Evolutionary conservation across 1,140 invertebrate species (phyloP), one percentile per base, ranked within the genome.

Genomic region (Delia radicum): DNA sequence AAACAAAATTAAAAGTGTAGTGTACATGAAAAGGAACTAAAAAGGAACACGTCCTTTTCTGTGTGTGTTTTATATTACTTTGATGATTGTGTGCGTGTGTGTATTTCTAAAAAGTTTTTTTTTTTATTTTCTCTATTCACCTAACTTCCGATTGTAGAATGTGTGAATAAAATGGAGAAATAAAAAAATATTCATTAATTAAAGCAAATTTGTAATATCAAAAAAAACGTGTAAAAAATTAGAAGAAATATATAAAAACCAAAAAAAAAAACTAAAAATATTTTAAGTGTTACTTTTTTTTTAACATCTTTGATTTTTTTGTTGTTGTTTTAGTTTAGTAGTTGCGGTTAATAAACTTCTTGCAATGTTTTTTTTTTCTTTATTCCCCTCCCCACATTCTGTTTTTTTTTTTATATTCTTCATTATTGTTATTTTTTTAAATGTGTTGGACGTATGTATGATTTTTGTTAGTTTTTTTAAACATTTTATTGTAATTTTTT

Each of bases 341-440:
- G 18, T 69, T 65, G 65, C 65, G 65, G 65, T 69, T 69, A 69
- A 69, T 69, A 69, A 69, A 69, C 65, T 69, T 69, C 65, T 69
- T 33, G 29, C 65, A 69, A 69, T 69, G 65, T 69, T 69, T 69
- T 69, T 69, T 65, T 33, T 24, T 8, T 69, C 18, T 33, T 24
- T 21, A 13, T 63, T 63, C 37, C 2, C 65, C n/a, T 69, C 65
- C 28, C 15, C 63, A 69, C 65, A 29, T 69, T 69, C 29, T 37
- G 31, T 33, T 69, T n/a, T 69, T 69, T 55, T 21, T 55, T 55
- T 55, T 55, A 42, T 42, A 10, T 42, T 42, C 37, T 42, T 15
- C 2, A 10, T 42, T 15, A 15, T 42, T 37, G 31, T 33, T 69
- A 18, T 69, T 69, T 55, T 21, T 55, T 55, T 55, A 21, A n/a